phyloP scores from a whole-genome alignment of 1,140 invertebrate species.

The Yoshiicerus persimilis region DNA sequence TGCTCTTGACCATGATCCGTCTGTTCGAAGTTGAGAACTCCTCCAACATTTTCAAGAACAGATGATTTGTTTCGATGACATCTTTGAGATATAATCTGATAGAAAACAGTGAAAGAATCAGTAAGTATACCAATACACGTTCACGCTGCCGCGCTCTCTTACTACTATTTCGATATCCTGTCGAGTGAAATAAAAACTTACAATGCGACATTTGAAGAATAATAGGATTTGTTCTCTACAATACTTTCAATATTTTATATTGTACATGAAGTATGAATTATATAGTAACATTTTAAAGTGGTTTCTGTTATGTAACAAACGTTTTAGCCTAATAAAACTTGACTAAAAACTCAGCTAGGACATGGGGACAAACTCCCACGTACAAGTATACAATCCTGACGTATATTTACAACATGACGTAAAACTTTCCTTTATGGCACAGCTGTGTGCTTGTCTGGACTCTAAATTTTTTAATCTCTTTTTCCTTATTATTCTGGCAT shows the following conservation, averaged over 20 bases:
- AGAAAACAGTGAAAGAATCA: slow-evolving; percentile 46
- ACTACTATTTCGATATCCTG: neutral
- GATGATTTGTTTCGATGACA: slow-evolving; percentile 82
- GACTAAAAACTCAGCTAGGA: neutral
- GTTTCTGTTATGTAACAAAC: neutral
- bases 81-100: slow-evolving; percentile 78
- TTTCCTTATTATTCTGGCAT: neutral
- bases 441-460: neutral
- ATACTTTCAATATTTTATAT: neutral
- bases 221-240: neutral
- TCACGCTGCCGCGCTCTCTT: neutral
- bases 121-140: neutral
- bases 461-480: slow-evolving; percentile 23
- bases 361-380: neutral
- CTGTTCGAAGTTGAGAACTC: slow-evolving; percentile 69
- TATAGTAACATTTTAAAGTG: neutral
- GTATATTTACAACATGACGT: neutral
- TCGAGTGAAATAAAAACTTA: neutral
- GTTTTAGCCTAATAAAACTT: neutral
- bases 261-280: neutral
- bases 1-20: slow-evolving; percentile 71
- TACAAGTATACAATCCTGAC: neutral
- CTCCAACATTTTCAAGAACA: slow-evolving; percentile 91
- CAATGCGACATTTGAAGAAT: neutral
- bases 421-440: slow-evolving; percentile 5